Percentiles rank a stretch among this genome's conserved stretches.
Conservation (phyloP, 1,140 invertebrate genomes). For the Drosophila equinoxialis region DNA sequence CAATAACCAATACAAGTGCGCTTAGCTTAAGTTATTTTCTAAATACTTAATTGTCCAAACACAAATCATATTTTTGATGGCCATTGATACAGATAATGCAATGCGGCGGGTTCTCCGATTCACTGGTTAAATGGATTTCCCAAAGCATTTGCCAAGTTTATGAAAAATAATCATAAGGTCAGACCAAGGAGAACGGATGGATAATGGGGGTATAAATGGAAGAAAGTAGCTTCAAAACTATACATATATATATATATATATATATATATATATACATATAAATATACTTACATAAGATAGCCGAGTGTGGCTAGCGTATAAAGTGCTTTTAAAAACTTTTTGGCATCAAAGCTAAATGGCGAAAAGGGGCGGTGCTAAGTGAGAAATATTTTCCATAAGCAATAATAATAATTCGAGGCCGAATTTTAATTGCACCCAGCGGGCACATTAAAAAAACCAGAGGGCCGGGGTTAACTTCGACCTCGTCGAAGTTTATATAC, state of each 20-base stretch:
- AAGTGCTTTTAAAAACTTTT: conserved; percentile 74
- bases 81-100: conserved; percentile 73
- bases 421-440: conserved; percentile 77
- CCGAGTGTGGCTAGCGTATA: conserved; percentile 65
- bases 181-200: conserved; percentile 9
- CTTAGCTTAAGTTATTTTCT: conserved; percentile 1
- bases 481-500: too few species aligned
- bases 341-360: conserved; percentile 22
- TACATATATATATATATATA: conserved; percentile 6
- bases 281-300: conserved; percentile 24
- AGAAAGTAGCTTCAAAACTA: not conserved
- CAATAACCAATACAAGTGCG: too few species aligned
- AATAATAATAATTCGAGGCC: conserved; percentile 78
- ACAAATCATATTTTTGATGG: conserved; percentile 72
- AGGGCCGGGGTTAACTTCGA: rapidly evolving
- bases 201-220: not conserved
- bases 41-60: conserved; percentile 12
- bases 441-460: conserved; percentile 58
- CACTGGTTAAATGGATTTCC: conserved; percentile 71
- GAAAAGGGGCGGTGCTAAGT: conserved; percentile 22
- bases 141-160: conserved; percentile 77
- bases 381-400: conserved; percentile 78
- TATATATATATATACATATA: not conserved
- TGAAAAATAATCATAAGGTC: conserved; percentile 73
- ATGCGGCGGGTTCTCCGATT: conserved; percentile 63